Base-by-base conservation (phyloP, 2,113 vertebrate species). In the Bucco capensis region DNA sequence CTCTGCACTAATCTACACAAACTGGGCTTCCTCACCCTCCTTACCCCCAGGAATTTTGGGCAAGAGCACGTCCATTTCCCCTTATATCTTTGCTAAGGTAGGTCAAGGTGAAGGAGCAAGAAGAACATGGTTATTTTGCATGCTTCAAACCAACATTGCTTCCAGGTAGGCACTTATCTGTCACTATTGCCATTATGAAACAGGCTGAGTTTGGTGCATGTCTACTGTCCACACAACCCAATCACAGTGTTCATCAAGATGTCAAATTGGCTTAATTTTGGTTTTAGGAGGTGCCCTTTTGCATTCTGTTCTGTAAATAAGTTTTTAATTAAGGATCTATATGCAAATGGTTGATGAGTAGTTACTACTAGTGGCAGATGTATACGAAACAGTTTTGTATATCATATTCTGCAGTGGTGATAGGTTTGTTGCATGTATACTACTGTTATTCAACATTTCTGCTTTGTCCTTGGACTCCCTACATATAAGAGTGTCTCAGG, bases 391-490 rank as follows among this genome's bases (percentile, higher is more conserved):
- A n/a, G 22, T 31, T 76, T 83, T 44, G 3, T 8, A 30, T 22
- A 16, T 38, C 14, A 4, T 2, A 1, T 47, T 60, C 37, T 0
- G 0, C 35, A 88, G 25, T 0, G 0, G 12, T 0, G 2, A 21
- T 6, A 33, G 9, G 46, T 19, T 44, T 7, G 5, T 30, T 35
- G n/a, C 3, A 19, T 10, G 11, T 24, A 31, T 21, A 47, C 6
- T 44, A 17, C 18, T 23, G 11, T 40, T 49, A 65, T 47, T 61
- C 18, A 47, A 1, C 4, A 3, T 16, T 22, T 69, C 54, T 46
- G 4, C 42, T 65, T 62, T 21, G 5, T 22, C 64, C 24, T 38
- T 31, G 6, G 8, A 14, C 4, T 53, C 47, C n/a, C 14, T 69
- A 31, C 58, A 23, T 0, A 0, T 3, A 40, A 51, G 19, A 10